Evolutionary conservation across 2,888 invertebrate genomes (phyloP).

Genomic region (Scelioninae gen. 1): DNA sequence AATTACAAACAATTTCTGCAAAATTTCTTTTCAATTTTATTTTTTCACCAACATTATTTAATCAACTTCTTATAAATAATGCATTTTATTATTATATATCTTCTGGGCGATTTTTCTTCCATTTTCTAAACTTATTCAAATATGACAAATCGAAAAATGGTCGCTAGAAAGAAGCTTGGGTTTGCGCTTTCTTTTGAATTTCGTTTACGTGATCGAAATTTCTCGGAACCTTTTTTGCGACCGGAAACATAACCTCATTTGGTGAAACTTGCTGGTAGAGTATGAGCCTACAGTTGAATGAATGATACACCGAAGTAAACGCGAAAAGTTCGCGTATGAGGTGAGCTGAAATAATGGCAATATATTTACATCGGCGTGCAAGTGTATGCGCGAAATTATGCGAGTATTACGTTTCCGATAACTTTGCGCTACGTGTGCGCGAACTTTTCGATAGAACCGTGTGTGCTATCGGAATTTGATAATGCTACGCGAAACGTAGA

Average conservation of each 20-base stretch:
- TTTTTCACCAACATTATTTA: too few relatives aligned
- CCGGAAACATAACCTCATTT: constrained; percentile 52
- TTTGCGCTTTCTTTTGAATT: constrained; percentile 21
- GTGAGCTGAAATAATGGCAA: constrained; percentile 55
- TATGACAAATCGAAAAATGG: constrained; percentile 16
- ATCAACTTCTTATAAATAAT: too few relatives aligned
- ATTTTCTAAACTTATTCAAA: constrained; percentile 19
- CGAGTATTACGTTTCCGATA: constrained; percentile 54
- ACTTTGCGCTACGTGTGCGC: constrained; percentile 52
- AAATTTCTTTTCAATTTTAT: too few relatives aligned
- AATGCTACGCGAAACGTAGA: constrained; percentile 40
- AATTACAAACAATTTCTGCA: too few relatives aligned
- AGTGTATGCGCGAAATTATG: constrained; percentile 58
- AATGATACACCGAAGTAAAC: constrained; percentile 42
- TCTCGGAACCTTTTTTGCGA: constrained; percentile 5
- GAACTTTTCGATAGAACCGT: constrained; percentile 53
- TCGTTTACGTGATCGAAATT: constrained; percentile 39
- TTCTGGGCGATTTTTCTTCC: constrained; percentile 1
- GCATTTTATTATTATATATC: not conserved
- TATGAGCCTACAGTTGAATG: constrained; percentile 57
- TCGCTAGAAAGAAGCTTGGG: not conserved
- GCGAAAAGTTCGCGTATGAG: constrained; percentile 48
- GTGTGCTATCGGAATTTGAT: constrained; percentile 57
- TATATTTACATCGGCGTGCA: constrained; percentile 57
- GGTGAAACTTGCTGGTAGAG: constrained; percentile 41